Evolutionary conservation across 2,888 invertebrate species (phyloP).

Genomic region (Netelia inedita): DNA sequence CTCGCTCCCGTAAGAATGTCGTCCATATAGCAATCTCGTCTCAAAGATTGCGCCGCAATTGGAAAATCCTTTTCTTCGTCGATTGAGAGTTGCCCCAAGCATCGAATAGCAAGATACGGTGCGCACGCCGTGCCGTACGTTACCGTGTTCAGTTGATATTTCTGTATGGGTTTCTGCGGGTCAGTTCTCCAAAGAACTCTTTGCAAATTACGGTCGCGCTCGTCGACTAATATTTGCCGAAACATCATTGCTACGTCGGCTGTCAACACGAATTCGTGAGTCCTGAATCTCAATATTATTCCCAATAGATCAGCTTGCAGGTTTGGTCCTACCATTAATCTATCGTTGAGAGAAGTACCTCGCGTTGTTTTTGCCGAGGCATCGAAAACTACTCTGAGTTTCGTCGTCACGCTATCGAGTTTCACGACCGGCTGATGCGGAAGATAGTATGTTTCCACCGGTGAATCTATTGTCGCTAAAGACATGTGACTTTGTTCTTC

Average conservation of each 20-base stretch:
- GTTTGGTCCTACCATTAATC: constrained; percentile 46
- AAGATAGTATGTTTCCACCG: neutral
- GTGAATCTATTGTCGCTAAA: no score
- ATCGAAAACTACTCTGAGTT: constrained; percentile 47
- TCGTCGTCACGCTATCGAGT: constrained; percentile 49
- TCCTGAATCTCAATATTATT: constrained; percentile 56
- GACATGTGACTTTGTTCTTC: no score
- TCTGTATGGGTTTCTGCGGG: constrained; percentile 5
- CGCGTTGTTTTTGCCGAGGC: constrained; percentile 59
- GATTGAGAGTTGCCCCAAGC: constrained; percentile 56
- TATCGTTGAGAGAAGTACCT: constrained; percentile 54
- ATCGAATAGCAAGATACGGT: constrained; percentile 61
- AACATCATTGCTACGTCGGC: constrained; percentile 62
- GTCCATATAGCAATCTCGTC: constrained; percentile 65
- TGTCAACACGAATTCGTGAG: constrained; percentile 56
- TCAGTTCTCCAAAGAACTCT: constrained; percentile 58
- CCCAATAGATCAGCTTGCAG: constrained; percentile 41
- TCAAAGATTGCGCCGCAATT: constrained; percentile 36
- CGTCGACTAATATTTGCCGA: constrained; percentile 49
- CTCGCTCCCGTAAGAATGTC: constrained; percentile 56
- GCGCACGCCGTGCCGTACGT: constrained; percentile 58
- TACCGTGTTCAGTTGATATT: constrained; percentile 56
- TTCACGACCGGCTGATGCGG: constrained; percentile 61
- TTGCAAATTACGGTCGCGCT: constrained; percentile 48
- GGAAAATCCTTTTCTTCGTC: constrained; percentile 47